Evolutionary conservation across 1,140 invertebrate species (phyloP), one percentile per base, ranked within the genome.

Genomic region (Protaetia brevitarsis): DNA sequence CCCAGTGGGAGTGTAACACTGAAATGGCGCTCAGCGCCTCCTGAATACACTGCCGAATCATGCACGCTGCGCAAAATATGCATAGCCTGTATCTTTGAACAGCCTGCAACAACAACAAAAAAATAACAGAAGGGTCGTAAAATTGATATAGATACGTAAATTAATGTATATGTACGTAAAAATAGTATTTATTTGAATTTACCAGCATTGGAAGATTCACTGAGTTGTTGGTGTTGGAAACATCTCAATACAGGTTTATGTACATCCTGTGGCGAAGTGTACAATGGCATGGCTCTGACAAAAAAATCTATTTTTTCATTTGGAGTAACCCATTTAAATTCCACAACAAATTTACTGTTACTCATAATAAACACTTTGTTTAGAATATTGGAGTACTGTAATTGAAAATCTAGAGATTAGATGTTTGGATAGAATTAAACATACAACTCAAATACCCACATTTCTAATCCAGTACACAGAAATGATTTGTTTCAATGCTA

Each of bases 1-100:
- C 82, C 81, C 36, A 89, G 78, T 1, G 88, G 88, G 4, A 87
- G 83, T n/a, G 86, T 19, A 0, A 82, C 79, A 81, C 79, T 67
- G 73, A 74, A 28, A 78, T 80, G 19, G 76, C 81, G 27, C 0
- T 74, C 66, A 1, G 72, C 70, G 7, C 69, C 64, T 0, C 83
- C 83, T 68, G 78, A 77, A 73, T 85, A 84, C 36, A 68, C 66
- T 5, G 82, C 78, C 13, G 74, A 71, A n/a, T 62, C 8, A 26
- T 73, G 71, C 8, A 66, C 61, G 58, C 76, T 79, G 4, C 78
- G 71, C 16, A 80, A 68, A 2, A 80, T 74, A 66, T 80, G 79
- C 7, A 70, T 63, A 19, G 3, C 26, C 19, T 4, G 13, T 5
- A 51, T 8, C n/a, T 51, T 51, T 19, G 16, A 0, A 6, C 3